Percentiles rank a stretch among this genome's conserved stretches.
phyloP scores from a whole-genome alignment of 2,888 invertebrate species.

The Hemaris fuciformis region DNA sequence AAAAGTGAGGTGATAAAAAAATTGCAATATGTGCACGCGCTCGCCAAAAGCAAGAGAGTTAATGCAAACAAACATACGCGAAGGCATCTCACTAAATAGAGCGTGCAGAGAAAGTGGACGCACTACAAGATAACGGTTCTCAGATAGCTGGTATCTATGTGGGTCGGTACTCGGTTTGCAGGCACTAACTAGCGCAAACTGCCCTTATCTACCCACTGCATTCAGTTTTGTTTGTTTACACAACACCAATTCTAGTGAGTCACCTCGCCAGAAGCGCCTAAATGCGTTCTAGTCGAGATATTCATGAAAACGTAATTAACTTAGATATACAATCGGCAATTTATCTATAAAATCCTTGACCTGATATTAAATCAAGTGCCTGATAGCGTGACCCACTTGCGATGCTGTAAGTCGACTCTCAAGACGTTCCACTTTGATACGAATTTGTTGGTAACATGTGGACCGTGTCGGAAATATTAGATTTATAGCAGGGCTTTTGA shows the following conservation, averaged over 20 bases:
- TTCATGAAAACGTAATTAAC: not conserved
- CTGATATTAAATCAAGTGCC: constrained; percentile 29
- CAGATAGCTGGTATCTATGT: constrained; percentile 73
- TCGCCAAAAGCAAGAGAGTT: constrained; percentile 13
- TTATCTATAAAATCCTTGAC: constrained; percentile 43
- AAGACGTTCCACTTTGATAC: not conserved
- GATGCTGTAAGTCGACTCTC: constrained; percentile 11
- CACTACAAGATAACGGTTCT: constrained; percentile 55
- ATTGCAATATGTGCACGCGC: constrained; percentile 1
- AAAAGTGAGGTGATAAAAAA: not conserved
- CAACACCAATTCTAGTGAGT: constrained; percentile 29
- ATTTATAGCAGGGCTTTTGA: not conserved
- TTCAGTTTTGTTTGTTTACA: constrained; percentile 42
- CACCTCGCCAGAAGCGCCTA: constrained; percentile 13
- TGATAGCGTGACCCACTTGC: constrained; percentile 27
- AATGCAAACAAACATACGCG: constrained; percentile 28
- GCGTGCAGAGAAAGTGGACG: constrained; percentile 64
- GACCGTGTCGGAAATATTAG: not conserved
- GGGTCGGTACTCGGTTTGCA: constrained; percentile 51
- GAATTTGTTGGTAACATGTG: not conserved
- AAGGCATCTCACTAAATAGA: constrained; percentile 45
- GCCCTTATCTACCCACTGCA: constrained; percentile 50
- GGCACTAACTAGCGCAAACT: constrained; percentile 57
- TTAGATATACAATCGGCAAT: constrained; percentile 3
- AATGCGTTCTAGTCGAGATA: constrained; percentile 2